A percentile compares a stretch with the other conserved stretches of the same genome.
phyloP scores from a whole-genome alignment of 1,140 invertebrate species.

The Diorhabda sublineata region DNA sequence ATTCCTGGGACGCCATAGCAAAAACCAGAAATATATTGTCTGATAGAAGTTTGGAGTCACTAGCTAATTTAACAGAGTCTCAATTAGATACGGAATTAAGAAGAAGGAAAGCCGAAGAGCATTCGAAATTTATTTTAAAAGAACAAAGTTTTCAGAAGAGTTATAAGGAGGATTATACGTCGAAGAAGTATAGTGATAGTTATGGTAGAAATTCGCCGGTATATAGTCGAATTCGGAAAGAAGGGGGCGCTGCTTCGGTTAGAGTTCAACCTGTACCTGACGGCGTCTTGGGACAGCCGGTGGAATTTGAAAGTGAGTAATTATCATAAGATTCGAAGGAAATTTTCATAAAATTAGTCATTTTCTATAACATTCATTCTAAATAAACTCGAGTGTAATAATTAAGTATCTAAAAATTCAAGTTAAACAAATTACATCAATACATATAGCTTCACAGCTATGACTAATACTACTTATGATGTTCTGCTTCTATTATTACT shows the following conservation, averaged over 20 bases:
- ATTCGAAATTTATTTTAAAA: constrained; percentile 24
- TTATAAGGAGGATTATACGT: constrained; percentile 37
- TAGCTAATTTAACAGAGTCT: constrained; percentile 60
- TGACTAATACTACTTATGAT: too few species aligned
- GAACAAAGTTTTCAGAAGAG: constrained; percentile 39
- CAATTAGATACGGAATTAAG: constrained; percentile 51
- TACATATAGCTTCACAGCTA: too few species aligned
- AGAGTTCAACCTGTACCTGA: constrained; percentile 81
- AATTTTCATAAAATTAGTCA: too few species aligned
- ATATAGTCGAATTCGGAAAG: constrained; percentile 20
- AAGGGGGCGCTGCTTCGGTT: constrained; percentile 69
- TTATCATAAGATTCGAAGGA: neutral
- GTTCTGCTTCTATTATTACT: too few species aligned
- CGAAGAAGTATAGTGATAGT: constrained; percentile 33
- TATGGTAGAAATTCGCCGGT: constrained; percentile 32
- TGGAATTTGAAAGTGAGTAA: constrained; percentile 91
- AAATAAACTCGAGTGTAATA: too few species aligned
- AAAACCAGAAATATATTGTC: constrained; percentile 71
- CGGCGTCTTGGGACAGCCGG: constrained; percentile 80
- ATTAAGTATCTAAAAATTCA: too few species aligned
- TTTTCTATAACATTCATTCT: too few species aligned
- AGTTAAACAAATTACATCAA: too few species aligned
- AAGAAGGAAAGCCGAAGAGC: constrained; percentile 34
- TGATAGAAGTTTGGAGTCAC: constrained; percentile 61
- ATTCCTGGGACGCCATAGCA: constrained; percentile 78